A percentile compares a stretch with the other conserved stretches of the same genome.
Evolutionary conservation across 1,140 invertebrate genomes (phyloP).

Genomic region (Conus ventricosus): DNA sequence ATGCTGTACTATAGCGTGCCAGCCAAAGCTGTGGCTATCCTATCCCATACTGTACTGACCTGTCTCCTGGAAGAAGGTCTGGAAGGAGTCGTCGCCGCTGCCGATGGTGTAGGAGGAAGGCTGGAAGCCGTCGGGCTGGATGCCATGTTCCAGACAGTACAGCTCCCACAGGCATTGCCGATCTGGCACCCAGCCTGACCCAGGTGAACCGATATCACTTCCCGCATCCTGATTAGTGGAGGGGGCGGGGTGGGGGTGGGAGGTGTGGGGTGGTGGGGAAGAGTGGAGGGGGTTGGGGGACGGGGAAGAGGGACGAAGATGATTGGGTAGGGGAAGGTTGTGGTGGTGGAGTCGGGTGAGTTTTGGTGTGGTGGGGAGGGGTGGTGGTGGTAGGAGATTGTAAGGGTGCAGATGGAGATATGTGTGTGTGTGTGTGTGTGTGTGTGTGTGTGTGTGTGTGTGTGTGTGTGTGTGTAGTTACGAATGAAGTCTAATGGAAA

Average conservation of each 20-base stretch:
- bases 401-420: not conserved
- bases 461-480: not conserved
- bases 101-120: constrained; percentile 62
- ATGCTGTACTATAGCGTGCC: no score
- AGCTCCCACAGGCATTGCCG: constrained; percentile 89
- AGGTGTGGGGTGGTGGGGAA: not conserved
- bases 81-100: constrained; percentile 87
- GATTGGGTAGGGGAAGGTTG: no score
- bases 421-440: constrained; percentile 10
- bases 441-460: not conserved
- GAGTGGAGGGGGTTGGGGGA: not conserved
- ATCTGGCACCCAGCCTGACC: constrained; percentile 91
- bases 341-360: not conserved
- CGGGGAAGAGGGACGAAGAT: not conserved
- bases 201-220: constrained; percentile 87
- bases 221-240: not conserved
- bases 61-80: constrained; percentile 91
- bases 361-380: not conserved
- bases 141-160: constrained; percentile 91
- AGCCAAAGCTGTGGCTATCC: no score
- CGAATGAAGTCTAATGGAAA: no score
- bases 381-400: not conserved
- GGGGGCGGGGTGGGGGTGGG: not conserved
- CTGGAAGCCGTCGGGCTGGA: constrained; percentile 87
- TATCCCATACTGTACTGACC: constrained; percentile 68